Base-by-base conservation (phyloP, 35 echinoderm and acorn worm species). In the Stichopus chloronotus region DNA sequence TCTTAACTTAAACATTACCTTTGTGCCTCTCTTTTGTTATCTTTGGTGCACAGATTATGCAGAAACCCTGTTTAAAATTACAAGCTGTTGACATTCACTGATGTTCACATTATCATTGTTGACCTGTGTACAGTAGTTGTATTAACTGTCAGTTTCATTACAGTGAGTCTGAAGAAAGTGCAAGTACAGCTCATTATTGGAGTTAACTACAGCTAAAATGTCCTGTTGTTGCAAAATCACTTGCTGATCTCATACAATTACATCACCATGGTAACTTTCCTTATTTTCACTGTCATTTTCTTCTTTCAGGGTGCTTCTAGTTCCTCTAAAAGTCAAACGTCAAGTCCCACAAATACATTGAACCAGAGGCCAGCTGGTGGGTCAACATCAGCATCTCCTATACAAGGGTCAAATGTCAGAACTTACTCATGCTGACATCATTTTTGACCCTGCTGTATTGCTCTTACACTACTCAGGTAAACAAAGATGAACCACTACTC, bases 401-500 rank as follows among this genome's bases (percentile, higher is more conserved):
- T 90, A 56, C 72, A 92, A 58, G 91, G 76, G 78, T 65, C 91
- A 55, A 93, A 93, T 95, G 93, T 97, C 23, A 87, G 91, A 87
- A 97, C 96, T 56, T 97, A 97, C 76, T 97, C 96, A n/a, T 97
- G 96, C 94, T 97, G 93, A 96, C 92, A 90, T 85, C 54, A 85
- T 12, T 56, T 12, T 23, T 85, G 82, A 85, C 82, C 82, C 58
- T 85, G 52, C 82, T 85, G 14, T 85, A 53, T 85, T 85, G 82
- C 82, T 85, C 82, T 58, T 85, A 85, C 82, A 85, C 69, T 58
- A 85, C 82, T 85, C 82, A 85, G 82, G 82, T 85, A 25, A 52
- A 23, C 10, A 17, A 20, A 59, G 9, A 5, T n/a, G 55, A 79
- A 79, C n/a, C 17, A 78, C 21, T 77, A 22, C 25, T 11, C 72